Base-by-base conservation (phyloP, 2,797 vertebrate genomes). In the Macroramphosus scolopax region DNA sequence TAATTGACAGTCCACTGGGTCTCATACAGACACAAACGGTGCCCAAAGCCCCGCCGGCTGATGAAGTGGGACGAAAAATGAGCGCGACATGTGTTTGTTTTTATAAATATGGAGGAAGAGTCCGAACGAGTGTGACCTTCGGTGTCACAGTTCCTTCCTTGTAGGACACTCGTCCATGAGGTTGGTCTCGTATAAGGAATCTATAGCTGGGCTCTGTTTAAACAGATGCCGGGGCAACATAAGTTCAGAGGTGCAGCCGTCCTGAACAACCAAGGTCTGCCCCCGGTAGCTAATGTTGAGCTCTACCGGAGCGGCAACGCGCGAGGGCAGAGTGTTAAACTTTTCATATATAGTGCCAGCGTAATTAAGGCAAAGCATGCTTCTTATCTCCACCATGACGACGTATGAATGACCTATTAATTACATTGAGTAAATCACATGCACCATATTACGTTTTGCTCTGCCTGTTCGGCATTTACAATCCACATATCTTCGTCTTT, bases 351-450 rank as follows among this genome's bases (percentile, higher is more conserved):
- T 8, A 32, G 12, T 22, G 22, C 13, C 8, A 7, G 4, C 31
- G 42, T 45, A 16, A 45, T 32, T 22, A 22, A n/a, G 10, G 13
- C 17, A 14, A 15, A 45, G 13, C 29, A 13, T 5, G 5, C 13
- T 45, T 24, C 7, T 31, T 17, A 33, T 45, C 43, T 33, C 9
- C 13, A n/a, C 17, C 3, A 22, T 22, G 24, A 17, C 9, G 7
- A 17, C 11, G 38, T 26, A 25, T 25, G 28, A 44, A 32, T 31
- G 9, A 44, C 31, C 4, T 20, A 17, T 18, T n/a, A 20, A 44
- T n/a, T 31, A 44, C 29, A 32, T 38, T 5, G 10, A 20, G 35
- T 13, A 22, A 10, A 38, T 22, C 18, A 22, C n/a, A 38, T 11
- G 13, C 44, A 24, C 9, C 10, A 17, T 17, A 30, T 30, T 12